Conservation (phyloP, 2,888 invertebrate genomes). For the Ormyrus thymus region DNA sequence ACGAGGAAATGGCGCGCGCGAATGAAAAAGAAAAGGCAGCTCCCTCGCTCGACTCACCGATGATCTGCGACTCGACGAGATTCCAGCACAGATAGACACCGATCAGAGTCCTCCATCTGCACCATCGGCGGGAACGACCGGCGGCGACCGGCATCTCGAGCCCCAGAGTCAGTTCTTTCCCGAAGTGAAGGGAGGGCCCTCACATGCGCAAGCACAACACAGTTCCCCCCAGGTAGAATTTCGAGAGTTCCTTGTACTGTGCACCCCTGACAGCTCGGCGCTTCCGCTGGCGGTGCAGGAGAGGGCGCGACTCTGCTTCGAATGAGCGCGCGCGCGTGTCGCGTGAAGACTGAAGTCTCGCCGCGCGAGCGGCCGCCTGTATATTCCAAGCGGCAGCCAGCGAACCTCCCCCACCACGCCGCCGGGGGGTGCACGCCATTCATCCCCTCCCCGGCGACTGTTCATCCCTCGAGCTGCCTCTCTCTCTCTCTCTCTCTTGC, state of each 20-base stretch:
- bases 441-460: conserved; percentile 54
- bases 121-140: neutral
- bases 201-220: conserved; percentile 48
- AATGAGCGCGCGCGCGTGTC: conserved; percentile 68
- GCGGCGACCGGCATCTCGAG: conserved; percentile 22
- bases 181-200: neutral
- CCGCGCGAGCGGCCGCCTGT: conserved; percentile 65
- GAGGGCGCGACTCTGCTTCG: conserved; percentile 46
- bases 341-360: conserved; percentile 72
- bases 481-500: conserved; percentile 11
- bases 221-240: conserved; percentile 29
- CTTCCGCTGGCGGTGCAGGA: no score
- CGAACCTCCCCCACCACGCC: conserved; percentile 20
- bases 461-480: conserved; percentile 45
- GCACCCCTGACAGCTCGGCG: no score
- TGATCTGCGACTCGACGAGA: conserved; percentile 66
- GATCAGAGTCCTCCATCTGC: conserved; percentile 35
- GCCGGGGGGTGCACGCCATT: conserved; percentile 30
- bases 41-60: conserved; percentile 56
- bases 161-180: conserved; percentile 5
- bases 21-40: no score
- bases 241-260: neutral
- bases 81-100: conserved; percentile 38
- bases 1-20: no score
- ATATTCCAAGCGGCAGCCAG: conserved; percentile 61